Conservation (phyloP, 2,888 invertebrate genomes). For the Sthenelais limicola region DNA sequence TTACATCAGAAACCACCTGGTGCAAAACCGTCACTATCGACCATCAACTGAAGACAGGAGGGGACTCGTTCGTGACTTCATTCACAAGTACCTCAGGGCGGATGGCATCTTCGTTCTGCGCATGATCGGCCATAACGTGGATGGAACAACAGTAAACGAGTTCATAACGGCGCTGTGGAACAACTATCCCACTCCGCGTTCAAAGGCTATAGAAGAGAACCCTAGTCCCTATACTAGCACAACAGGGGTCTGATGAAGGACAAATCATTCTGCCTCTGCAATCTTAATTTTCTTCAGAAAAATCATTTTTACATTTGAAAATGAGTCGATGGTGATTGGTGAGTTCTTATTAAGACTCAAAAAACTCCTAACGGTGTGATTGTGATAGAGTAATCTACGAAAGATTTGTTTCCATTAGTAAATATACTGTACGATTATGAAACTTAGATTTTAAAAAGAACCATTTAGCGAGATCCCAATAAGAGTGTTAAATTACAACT, state of each 20-base stretch:
- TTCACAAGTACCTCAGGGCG: conserved; percentile 42
- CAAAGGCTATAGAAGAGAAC: neutral
- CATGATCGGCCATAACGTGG: conserved; percentile 31
- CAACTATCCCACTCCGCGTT: neutral
- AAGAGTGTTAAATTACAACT: neutral
- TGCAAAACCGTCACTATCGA: neutral
- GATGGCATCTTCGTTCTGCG: conserved; percentile 40
- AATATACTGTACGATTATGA: neutral
- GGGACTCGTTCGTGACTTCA: conserved; percentile 38
- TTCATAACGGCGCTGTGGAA: conserved; percentile 20
- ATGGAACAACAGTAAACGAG: conserved; percentile 20
- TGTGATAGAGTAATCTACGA: no score
- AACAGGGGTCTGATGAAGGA: neutral
- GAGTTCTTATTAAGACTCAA: no score
- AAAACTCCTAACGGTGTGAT: no score
- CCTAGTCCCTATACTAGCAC: neutral
- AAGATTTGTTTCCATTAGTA: no score
- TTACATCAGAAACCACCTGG: conserved; percentile 13
- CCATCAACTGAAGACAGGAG: neutral
- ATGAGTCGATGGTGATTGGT: no score
- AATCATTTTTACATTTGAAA: no score
- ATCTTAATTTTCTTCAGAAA: no score
- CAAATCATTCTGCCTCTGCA: neutral
- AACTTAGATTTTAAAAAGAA: neutral
- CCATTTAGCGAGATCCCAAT: neutral